phyloP scores from a whole-genome alignment of 2,888 invertebrate genomes.

The Miltochrista miniata region DNA sequence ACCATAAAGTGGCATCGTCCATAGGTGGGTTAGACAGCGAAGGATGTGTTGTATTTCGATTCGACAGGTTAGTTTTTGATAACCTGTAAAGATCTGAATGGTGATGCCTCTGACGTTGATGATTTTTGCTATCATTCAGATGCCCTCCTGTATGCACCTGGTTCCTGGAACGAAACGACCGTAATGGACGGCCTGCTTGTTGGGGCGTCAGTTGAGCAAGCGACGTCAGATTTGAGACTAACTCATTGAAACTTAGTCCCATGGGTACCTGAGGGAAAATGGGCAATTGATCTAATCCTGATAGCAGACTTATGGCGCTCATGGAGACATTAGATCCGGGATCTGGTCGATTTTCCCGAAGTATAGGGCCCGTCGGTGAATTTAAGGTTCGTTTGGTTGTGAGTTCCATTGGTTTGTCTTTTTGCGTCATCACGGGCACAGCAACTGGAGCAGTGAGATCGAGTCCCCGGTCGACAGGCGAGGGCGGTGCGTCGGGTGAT shows the following conservation, averaged over 20 bases:
- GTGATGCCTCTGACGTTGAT: constrained; percentile 70
- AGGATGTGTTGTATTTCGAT: constrained; percentile 68
- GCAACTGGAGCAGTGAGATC: constrained; percentile 65
- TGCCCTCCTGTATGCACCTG: constrained; percentile 72
- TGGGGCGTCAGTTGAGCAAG: constrained; percentile 85
- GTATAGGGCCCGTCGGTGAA: constrained; percentile 54
- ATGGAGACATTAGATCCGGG: constrained; percentile 81
- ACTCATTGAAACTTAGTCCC: constrained; percentile 85
- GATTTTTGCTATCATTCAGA: constrained; percentile 63
- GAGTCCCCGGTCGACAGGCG: constrained; percentile 63
- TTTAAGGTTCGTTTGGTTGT: constrained; percentile 71
- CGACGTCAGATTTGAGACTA: constrained; percentile 83
- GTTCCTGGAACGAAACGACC: constrained; percentile 75
- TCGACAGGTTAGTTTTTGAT: constrained; percentile 54
- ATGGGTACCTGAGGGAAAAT: constrained; percentile 83
- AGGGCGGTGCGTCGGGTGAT: constrained; percentile 60
- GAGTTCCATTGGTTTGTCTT: constrained; percentile 64
- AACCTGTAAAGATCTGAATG: constrained; percentile 66
- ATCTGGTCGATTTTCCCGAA: constrained; percentile 70
- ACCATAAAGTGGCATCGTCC: constrained; percentile 89
- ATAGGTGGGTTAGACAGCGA: constrained; percentile 69
- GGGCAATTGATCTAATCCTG: constrained; percentile 83
- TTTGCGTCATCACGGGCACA: constrained; percentile 43
- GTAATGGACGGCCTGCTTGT: constrained; percentile 71
- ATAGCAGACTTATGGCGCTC: constrained; percentile 85